These are phyloP conservation scores for Gobius niger DNA, from an alignment of 2,113 vertebrate genomes.

Conservation along the genomic window DNA sequence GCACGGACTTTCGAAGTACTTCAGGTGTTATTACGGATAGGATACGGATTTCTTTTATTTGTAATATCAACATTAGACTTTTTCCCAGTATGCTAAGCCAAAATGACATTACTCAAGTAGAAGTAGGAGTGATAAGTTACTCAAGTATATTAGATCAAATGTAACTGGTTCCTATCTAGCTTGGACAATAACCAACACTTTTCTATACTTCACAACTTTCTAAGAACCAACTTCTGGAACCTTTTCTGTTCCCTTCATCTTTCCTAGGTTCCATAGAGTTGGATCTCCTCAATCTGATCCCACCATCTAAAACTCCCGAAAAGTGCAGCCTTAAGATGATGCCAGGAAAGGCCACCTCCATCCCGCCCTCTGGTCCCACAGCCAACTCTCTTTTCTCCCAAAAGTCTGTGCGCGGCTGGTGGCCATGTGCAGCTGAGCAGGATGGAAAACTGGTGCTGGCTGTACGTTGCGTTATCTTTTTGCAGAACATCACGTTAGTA, in stretches of 20 bases:
- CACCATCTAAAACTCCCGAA: slow-evolving; percentile 88
- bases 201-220: no score
- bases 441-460: slow-evolving; percentile 84
- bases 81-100: no score
- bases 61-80: no score
- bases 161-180: no score
- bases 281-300: slow-evolving; percentile 84
- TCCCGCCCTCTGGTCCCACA: slow-evolving; percentile 59
- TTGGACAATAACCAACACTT: no score
- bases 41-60: no score
- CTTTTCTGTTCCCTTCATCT: neutral
- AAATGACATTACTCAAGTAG: no score
- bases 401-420: slow-evolving; percentile 95
- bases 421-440: slow-evolving; percentile 88
- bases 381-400: slow-evolving; percentile 89
- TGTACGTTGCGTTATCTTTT: slow-evolving; percentile 71
- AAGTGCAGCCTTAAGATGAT: slow-evolving; percentile 89
- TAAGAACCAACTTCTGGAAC: no score
- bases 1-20: no score
- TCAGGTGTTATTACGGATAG: no score
- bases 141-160: no score
- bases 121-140: no score
- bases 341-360: slow-evolving; percentile 60
- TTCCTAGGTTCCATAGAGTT: slow-evolving; percentile 79
- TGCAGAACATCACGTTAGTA: neutral